A percentile compares a stretch with the other conserved stretches of the same genome.
phyloP scores from a whole-genome alignment of 2,888 invertebrate genomes.

The Macrosiphum euphorbiae region DNA sequence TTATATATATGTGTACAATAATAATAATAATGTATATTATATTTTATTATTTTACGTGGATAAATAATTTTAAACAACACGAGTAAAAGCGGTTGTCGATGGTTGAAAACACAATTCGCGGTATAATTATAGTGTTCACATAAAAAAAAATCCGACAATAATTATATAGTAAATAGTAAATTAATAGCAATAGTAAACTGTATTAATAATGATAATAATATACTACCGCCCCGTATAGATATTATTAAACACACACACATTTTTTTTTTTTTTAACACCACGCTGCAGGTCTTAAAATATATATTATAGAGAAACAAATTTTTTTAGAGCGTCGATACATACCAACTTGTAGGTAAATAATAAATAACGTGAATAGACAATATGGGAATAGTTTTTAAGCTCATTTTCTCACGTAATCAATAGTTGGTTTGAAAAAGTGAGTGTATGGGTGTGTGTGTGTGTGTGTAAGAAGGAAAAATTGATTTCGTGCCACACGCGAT shows the following conservation, averaged over 20 bases:
- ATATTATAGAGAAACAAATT: not conserved
- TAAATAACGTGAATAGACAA: constrained; percentile 49
- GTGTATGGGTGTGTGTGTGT: not conserved
- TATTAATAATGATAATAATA: not conserved
- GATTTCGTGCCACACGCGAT: constrained; percentile 63
- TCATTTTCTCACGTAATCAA: constrained; percentile 61
- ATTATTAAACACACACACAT: not conserved
- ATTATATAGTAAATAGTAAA: not conserved
- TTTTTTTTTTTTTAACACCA: not conserved
- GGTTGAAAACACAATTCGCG: not conserved
- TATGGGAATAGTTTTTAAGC: constrained; percentile 55
- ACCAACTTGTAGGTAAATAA: constrained; percentile 29
- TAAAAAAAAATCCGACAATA: not conserved
- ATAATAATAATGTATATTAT: not conserved
- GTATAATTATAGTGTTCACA: not conserved
- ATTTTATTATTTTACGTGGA: not conserved
- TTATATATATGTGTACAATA: not conserved
- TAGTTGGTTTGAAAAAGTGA: constrained; percentile 27
- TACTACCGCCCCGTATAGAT: not conserved
- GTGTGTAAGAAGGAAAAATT: constrained; percentile 57
- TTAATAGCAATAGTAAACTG: not conserved
- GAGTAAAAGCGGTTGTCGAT: not conserved
- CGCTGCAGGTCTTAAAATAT: not conserved
- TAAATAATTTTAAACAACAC: not conserved
- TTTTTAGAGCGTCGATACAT: not conserved